Evolutionary conservation across 2,113 vertebrate species (phyloP).

Genomic region (Elephas maximus): DNA sequence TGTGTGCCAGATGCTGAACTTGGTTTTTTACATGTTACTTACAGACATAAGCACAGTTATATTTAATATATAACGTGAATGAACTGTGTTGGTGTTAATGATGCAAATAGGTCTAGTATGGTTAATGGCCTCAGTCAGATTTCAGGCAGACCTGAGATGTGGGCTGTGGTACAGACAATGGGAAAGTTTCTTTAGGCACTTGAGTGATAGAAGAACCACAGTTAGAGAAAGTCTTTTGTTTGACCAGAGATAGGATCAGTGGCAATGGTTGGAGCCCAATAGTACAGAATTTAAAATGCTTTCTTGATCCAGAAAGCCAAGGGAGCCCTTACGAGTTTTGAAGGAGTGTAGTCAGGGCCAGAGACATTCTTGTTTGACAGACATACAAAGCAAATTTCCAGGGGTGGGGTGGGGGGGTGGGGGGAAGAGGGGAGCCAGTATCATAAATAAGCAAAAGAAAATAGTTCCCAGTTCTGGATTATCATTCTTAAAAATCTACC

Average conservation of each 20-base stretch:
- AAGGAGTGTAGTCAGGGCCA: not conserved
- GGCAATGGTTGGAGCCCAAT: too few species aligned
- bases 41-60: not conserved
- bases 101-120: not conserved
- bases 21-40: not conserved
- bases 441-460: not conserved
- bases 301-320: constrained; percentile 10
- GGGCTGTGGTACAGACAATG: not conserved
- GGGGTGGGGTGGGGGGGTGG: too few species aligned
- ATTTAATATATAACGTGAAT: not conserved
- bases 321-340: not conserved
- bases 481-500: constrained; percentile 27
- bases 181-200: not conserved
- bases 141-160: not conserved
- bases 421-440: too few species aligned
- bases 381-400: not conserved
- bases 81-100: not conserved
- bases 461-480: not conserved
- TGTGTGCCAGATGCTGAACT: not conserved
- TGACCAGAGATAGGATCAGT: not conserved
- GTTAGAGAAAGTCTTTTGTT: not conserved
- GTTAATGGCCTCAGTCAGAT: not conserved
- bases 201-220: not conserved
- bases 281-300: not conserved
- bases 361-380: not conserved